Conservation (phyloP, 2,797 vertebrate species). For the Coranthus polyacanthus region DNA sequence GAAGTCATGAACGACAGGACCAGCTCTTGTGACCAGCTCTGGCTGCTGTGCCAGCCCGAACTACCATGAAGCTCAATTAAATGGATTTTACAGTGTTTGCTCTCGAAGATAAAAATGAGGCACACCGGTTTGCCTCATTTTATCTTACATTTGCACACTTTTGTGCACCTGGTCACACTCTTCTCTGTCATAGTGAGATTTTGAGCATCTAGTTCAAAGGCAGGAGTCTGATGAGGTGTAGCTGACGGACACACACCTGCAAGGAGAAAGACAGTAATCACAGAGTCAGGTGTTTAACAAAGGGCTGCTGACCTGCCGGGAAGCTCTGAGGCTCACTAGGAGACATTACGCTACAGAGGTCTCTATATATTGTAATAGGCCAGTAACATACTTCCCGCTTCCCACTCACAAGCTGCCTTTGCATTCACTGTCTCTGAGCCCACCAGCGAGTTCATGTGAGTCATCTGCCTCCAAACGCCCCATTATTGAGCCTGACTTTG, state of each 20-base stretch:
- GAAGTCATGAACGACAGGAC: too few relatives aligned
- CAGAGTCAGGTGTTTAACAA: conserved; percentile 60
- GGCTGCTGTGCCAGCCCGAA: too few relatives aligned
- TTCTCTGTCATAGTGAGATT: conserved; percentile 24
- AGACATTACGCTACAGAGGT: conserved; percentile 49
- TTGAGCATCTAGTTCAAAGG: conserved; percentile 45
- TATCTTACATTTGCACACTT: conserved; percentile 3
- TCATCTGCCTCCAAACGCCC: conserved; percentile 64
- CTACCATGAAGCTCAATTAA: too few relatives aligned
- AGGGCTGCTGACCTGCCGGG: conserved; percentile 51
- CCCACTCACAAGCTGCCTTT: conserved; percentile 55
- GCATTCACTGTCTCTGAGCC: conserved; percentile 52
- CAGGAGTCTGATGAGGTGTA: conserved; percentile 57
- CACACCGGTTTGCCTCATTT: background rate
- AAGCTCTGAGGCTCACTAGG: conserved; percentile 21
- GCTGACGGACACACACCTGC: conserved; percentile 73
- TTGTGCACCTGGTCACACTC: conserved; percentile 30
- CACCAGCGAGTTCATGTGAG: conserved; percentile 59
- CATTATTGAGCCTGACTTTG: conserved; percentile 37
- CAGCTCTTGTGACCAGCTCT: too few relatives aligned
- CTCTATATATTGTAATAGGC: conserved; percentile 56
- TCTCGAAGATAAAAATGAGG: background rate
- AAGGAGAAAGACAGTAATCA: conserved; percentile 65
- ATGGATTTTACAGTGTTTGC: too few relatives aligned
- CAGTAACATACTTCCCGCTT: conserved; percentile 55